Base-by-base conservation (phyloP, 2,113 vertebrate genomes). In the Hypanus sabinus region DNA sequence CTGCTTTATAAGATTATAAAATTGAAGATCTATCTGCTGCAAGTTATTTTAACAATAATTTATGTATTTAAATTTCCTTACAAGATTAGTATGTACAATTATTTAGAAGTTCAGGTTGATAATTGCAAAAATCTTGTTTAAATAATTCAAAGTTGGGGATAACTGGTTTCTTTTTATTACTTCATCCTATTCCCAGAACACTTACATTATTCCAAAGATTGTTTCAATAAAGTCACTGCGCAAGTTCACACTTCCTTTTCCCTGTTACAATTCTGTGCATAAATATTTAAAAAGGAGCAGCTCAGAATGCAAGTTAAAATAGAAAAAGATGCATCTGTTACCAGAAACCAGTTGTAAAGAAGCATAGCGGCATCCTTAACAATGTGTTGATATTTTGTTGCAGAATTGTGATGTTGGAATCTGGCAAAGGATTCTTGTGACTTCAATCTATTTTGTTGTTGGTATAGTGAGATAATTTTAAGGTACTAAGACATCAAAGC, bases 381-480 rank as follows among this genome's bases (percentile, higher is more conserved):
- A 3, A 60, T 94, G 36, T 60, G 16, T 94, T 94, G 55, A 30
- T 94, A 57, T 94, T 55, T 94, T 94, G 65, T 62, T 71, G 77
- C 76, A 77, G 71, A 77, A 38, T 94, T 36, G 33, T 90, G 14
- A 90, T 9, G 4, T 65, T 90, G n/a, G 11, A 65, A 65, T 65
- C 57, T 24, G 0, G 5, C 27, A 62, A 57, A 88, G 65, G 12
- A n/a, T 62, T n/a, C 18, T 90, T 90, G 16, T 27, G 65, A 90
- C 55, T 90, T 90, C 20, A 90, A 90, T 90, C 60, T 33, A 9
- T 90, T 90, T 90, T 90, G 12, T 18, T 65, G 60, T 3, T 87
- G 55, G 30, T 60, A 68, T n/a, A 16, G 38, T 5, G 60, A 65
- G 57, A 60, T 65, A 5, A 33, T 9, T 22, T 83, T 33, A 79